Conservation (phyloP, 2,797 vertebrate genomes). For the Esox lucius region DNA sequence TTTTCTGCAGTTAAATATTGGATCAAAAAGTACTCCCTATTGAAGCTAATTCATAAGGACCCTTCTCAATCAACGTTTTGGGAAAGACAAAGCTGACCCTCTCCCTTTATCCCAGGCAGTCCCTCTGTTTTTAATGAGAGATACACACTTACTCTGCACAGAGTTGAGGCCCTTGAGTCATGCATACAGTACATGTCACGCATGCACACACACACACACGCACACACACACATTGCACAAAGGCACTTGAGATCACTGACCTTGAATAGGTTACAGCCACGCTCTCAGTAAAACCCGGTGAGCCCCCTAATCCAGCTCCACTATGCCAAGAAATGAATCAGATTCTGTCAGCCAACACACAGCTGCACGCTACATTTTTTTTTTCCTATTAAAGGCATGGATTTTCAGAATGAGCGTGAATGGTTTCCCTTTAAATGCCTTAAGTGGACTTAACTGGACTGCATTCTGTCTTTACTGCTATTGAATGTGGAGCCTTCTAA, state of each 20-base stretch:
- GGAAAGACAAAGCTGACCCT: neutral
- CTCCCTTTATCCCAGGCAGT: conserved; percentile 38
- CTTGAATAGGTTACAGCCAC: conserved; percentile 58
- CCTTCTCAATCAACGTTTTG: conserved; percentile 16
- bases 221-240: conserved; percentile 3
- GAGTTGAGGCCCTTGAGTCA: conserved; percentile 47
- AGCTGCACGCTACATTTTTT: conserved; percentile 6
- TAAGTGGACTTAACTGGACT: neutral
- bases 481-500: neutral
- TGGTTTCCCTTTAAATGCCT: conserved; percentile 21
- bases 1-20: conserved; percentile 38
- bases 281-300: conserved; percentile 49
- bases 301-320: conserved; percentile 64
- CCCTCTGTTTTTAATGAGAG: conserved; percentile 53
- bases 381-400: conserved; percentile 4
- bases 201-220: conserved; percentile 19
- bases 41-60: neutral
- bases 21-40: conserved; percentile 20
- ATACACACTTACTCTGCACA: conserved; percentile 54
- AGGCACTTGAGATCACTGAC: conserved; percentile 39
- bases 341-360: conserved; percentile 42
- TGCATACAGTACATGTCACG: conserved; percentile 30
- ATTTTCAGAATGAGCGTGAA: conserved; percentile 16
- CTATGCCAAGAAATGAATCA: conserved; percentile 50
- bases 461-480: neutral